Percentiles rank a stretch among this genome's conserved stretches.
Evolutionary conservation across 2,113 vertebrate genomes (phyloP).

Genomic region (Seriola dumerili): DNA sequence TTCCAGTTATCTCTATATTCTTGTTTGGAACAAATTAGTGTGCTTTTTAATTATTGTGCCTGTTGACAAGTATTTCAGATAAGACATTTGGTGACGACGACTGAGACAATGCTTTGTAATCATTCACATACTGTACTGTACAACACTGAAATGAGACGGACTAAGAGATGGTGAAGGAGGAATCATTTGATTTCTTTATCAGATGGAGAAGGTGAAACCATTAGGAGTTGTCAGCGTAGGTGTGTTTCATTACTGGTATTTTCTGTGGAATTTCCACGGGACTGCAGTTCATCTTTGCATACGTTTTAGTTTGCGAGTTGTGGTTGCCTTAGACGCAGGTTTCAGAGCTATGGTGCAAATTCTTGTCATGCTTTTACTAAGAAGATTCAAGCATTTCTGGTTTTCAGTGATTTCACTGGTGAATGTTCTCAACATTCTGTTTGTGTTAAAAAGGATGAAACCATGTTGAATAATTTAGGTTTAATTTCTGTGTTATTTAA

Average conservation of each 20-base stretch:
- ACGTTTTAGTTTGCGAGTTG: neutral
- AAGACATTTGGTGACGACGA: neutral
- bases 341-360: neutral
- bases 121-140: neutral
- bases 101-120: neutral
- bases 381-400: neutral
- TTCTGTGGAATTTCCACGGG: neutral
- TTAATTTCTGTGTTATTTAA: conserved; percentile 13
- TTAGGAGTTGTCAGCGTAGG: neutral
- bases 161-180: neutral
- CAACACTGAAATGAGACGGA: neutral
- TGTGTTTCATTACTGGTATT: neutral
- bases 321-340: neutral
- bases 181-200: neutral
- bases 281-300: neutral
- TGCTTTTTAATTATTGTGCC: neutral
- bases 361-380: neutral
- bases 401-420: conserved; percentile 5
- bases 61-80: neutral
- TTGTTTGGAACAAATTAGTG: neutral
- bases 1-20: neutral
- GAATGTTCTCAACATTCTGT: neutral
- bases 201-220: neutral
- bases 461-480: neutral
- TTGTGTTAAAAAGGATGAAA: conserved; percentile 7